These are phyloP conservation scores for Nerophis lumbriciformis DNA, from an alignment of 2,113 vertebrate species.

Conservation along the genomic window DNA sequence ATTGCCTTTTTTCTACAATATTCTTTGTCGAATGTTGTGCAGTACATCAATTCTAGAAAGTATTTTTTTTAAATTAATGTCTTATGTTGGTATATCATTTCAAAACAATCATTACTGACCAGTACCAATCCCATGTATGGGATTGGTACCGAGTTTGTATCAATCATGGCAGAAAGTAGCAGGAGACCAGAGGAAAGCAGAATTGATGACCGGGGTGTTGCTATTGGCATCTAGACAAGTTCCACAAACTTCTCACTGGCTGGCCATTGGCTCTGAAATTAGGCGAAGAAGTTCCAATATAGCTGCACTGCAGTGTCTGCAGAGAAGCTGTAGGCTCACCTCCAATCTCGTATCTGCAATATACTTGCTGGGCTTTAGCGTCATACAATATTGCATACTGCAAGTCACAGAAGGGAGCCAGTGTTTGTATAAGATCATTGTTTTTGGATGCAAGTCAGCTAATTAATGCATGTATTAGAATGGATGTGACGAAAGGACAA, in stretches of 20 bases:
- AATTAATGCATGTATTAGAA: slow-evolving; percentile 7
- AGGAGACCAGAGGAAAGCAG: slow-evolving; percentile 10
- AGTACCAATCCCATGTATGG: too few species aligned
- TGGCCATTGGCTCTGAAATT: slow-evolving; percentile 48
- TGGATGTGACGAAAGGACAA: slow-evolving; percentile 30
- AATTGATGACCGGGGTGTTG: slow-evolving; percentile 35
- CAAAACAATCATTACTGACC: not conserved
- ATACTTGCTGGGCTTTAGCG: slow-evolving; percentile 13
- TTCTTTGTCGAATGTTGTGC: too few species aligned
- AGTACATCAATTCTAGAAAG: too few species aligned
- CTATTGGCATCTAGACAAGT: slow-evolving; percentile 54
- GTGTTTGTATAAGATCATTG: too few species aligned
- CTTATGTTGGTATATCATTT: not conserved
- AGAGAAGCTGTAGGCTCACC: slow-evolving; percentile 37
- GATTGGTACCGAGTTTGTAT: not conserved
- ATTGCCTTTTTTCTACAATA: too few species aligned
- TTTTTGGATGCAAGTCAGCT: not conserved
- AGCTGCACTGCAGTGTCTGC: slow-evolving; percentile 68
- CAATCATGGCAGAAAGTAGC: not conserved
- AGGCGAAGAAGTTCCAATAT: slow-evolving; percentile 43
- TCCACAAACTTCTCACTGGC: slow-evolving; percentile 40
- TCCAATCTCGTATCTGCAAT: slow-evolving; percentile 35
- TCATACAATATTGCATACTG: slow-evolving; percentile 3
- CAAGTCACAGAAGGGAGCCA: not conserved
- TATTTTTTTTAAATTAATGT: too few species aligned